Percentiles rank a stretch among this genome's conserved stretches.
phyloP scores from a whole-genome alignment of 2,888 invertebrate genomes.

The Mesorhabditis belari region DNA sequence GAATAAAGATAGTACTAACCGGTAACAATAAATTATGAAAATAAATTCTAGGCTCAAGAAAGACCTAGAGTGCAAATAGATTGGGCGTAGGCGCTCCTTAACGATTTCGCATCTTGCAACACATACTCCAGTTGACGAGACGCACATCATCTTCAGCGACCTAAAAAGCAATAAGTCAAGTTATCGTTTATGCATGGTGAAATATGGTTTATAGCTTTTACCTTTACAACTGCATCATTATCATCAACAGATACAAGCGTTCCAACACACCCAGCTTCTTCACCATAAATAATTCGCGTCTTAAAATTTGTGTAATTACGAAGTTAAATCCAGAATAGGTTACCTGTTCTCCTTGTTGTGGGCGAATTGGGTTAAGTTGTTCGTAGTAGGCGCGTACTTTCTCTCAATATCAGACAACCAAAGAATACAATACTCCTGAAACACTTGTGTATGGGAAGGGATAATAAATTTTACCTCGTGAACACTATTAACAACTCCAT shows the following conservation, averaged over 20 bases:
- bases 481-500: constrained; percentile 67
- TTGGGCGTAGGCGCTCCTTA: no score
- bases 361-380: constrained; percentile 80
- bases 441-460: not conserved
- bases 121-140: not conserved
- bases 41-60: no score
- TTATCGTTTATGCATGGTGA: not conserved
- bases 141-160: not conserved
- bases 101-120: no score
- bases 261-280: constrained; percentile 81
- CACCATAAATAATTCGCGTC: constrained; percentile 76
- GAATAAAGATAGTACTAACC: no score
- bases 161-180: not conserved
- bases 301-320: no score
- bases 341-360: constrained; percentile 77
- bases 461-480: not conserved
- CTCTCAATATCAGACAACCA: constrained; percentile 69
- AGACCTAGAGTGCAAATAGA: no score
- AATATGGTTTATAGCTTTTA: not conserved
- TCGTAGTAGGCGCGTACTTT: constrained; percentile 76
- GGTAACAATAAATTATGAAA: no score
- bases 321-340: no score
- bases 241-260: constrained; percentile 80
- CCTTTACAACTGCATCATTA: constrained; percentile 78
- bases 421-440: not conserved